Base-by-base conservation (phyloP, 2,113 vertebrate species). In the Strix uralensis region DNA sequence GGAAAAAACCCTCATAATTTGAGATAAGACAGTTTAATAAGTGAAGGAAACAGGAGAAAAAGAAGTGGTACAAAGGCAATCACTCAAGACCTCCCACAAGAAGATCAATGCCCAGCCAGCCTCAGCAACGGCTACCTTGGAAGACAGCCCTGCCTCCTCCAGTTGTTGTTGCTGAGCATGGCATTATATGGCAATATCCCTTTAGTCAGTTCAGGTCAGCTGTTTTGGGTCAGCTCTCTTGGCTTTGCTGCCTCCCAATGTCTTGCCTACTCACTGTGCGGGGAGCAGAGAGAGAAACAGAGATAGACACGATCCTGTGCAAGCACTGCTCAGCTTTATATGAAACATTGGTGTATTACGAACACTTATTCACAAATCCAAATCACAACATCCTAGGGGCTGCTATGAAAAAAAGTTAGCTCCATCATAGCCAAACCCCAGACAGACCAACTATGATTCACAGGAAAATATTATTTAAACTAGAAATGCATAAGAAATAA, bases 31-130 rank as follows among this genome's bases (percentile, higher is more conserved):
- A 26, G 11, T 30, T 70, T 44, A 51, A 16, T n/a, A 71, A 55
- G 15, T 66, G 21, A 75, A 55, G 18, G 27, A 82, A 74, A 69
- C 4, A 19, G 4, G 3, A 4, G 3, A 11, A 5, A 30, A 62
- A 13, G 15, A n/a, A 15, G 7, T 14, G 9, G 2, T 51, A 3
- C 2, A 30, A 83, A 66, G 34, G 3, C 22, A 52, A 22, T 30
- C 6, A 22, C 5, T 70, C 13, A 79, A 26, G 11, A 65, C 25
- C 14, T 86, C 22, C 54, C 0, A 0, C 10, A 20, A 61, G 61
- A 36, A 63, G 29, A 62, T 10, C 0, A 0, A 36, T 12, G n/a
- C 9, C 26, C 22, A 55, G n/a, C 4, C 18, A 34, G 22, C 46
- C 23, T 65, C 32, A 65, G 8, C 21, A 82, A 30, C 30, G 21